Base-by-base conservation (phyloP, 2,888 invertebrate genomes). In the Gryllus longicercus region DNA sequence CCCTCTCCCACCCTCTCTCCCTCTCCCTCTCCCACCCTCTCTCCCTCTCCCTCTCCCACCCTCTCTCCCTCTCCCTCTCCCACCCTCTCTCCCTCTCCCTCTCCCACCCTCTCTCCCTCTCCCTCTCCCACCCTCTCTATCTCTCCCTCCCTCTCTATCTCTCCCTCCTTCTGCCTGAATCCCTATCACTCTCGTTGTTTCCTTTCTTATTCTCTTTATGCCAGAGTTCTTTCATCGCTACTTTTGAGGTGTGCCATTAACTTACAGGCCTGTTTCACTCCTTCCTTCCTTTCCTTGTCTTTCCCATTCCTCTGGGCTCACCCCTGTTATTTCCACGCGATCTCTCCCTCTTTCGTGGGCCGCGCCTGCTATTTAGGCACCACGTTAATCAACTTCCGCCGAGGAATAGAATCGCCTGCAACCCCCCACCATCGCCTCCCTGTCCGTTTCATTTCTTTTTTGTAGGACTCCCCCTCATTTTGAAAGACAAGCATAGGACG, bases 381-480 rank as follows among this genome's bases (percentile, higher is more conserved):
- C 14, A 63, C 78, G 78, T 79, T 79, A 79, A 74, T 79, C 78
- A 79, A 78, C 78, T 78, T 74, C 78, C 78, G 78, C 25, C 38
- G 74, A n/a, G 74, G 38, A 78, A 78, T 78, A 74, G 78, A 78
- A 78, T 21, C 78, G 16, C 74, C 38, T 51, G 23, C 78, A 74
- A 25, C 49, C n/a, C 74, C 78, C 78, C 49, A 10, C 74, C 74
- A 23, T 74, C 49, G n/a, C 74, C 78, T 51, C 18, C n/a, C 63
- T 63, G 16, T 63, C n/a, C n/a, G 16, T 63, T 63, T 63, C 63
- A 18, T 63, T 63, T 63, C 63, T 63, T 63, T 63, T 63, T n/a
- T 63, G 14, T 63, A 14, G n/a, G 14, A 18, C 63, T n/a, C n/a
- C 8, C 18, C 63, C n/a, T 77, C 49, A 49, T 49, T 77, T 74